A percentile compares a stretch with the other conserved stretches of the same genome.
These are phyloP conservation scores for Dendrophyllia cribrosa DNA, from an alignment of 64 coral and sea anemone species.

Conservation along the genomic window DNA sequence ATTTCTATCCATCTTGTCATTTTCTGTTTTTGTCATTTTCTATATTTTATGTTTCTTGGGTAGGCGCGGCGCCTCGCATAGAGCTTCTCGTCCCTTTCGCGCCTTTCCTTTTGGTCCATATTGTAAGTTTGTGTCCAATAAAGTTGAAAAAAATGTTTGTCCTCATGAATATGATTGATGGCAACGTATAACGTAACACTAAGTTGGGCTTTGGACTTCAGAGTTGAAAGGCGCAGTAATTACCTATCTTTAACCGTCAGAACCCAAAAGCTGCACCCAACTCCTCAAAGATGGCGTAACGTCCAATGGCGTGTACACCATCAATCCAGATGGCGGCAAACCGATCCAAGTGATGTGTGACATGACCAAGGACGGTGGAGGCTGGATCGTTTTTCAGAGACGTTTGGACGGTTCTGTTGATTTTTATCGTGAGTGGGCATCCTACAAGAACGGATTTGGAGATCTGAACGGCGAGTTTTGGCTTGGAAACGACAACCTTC, in stretches of 20 bases:
- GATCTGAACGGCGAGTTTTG: constrained; percentile 70
- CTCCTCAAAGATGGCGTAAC: not conserved
- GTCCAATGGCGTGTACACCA: constrained; percentile 47
- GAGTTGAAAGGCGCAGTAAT: too few species aligned
- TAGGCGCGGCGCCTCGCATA: too few species aligned
- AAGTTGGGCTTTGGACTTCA: too few species aligned
- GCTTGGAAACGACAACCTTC: constrained; percentile 65
- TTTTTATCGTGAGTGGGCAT: constrained; percentile 41
- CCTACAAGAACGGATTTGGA: constrained; percentile 73
- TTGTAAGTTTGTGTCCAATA: too few species aligned
- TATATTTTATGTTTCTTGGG: too few species aligned
- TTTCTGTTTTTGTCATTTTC: too few species aligned
- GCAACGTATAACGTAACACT: too few species aligned
- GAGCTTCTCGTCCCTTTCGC: too few species aligned
- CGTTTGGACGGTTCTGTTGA: constrained; percentile 31
- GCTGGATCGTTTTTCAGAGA: constrained; percentile 75
- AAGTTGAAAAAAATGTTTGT: too few species aligned
- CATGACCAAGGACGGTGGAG: constrained; percentile 64
- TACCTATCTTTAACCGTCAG: not conserved
- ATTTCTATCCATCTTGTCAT: too few species aligned
- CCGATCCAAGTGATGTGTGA: constrained; percentile 65
- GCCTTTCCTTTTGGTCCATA: too few species aligned
- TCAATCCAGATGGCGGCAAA: constrained; percentile 34
- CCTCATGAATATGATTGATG: too few species aligned
- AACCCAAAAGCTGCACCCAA: not conserved